phyloP scores from a whole-genome alignment of 2,888 invertebrate species.

The Acleris holmiana region DNA sequence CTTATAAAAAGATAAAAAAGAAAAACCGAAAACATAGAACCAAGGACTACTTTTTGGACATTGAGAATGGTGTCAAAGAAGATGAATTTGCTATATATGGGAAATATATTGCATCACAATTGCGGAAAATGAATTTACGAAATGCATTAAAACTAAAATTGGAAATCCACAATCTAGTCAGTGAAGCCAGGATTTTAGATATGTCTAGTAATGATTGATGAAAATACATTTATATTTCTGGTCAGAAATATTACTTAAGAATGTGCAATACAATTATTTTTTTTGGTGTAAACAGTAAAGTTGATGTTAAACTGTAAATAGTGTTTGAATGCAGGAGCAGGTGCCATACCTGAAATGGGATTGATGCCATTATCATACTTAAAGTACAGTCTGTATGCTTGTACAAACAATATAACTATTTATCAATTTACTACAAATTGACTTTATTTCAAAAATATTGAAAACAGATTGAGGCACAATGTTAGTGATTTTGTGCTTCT shows the following conservation, averaged over 20 bases:
- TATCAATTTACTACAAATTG: too few relatives aligned
- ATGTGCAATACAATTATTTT: neutral
- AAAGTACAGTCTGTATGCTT: too few relatives aligned
- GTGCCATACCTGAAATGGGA: too few relatives aligned
- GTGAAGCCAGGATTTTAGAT: conserved; percentile 63
- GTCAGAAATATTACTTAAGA: neutral
- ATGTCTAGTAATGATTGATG: conserved; percentile 40
- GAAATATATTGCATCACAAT: conserved; percentile 65
- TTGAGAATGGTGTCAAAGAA: conserved; percentile 47
- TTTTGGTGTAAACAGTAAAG: too few relatives aligned
- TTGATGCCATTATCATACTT: too few relatives aligned
- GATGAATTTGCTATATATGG: conserved; percentile 74
- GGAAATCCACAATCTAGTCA: conserved; percentile 63
- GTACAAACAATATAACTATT: too few relatives aligned
- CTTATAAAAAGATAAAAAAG: conserved; percentile 58
- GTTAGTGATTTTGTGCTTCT: too few relatives aligned
- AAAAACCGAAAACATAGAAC: conserved; percentile 57
- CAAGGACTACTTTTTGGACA: conserved; percentile 44
- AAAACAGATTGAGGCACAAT: too few relatives aligned
- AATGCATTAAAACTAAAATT: conserved; percentile 62
- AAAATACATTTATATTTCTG: neutral
- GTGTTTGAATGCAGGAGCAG: too few relatives aligned
- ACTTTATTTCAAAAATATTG: too few relatives aligned
- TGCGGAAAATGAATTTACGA: conserved; percentile 60
- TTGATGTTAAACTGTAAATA: too few relatives aligned